A percentile compares a stretch with the other conserved stretches of the same genome.
phyloP scores from a whole-genome alignment of 92 coral and sea anemone genomes.

The Epizoanthus rinbou region DNA sequence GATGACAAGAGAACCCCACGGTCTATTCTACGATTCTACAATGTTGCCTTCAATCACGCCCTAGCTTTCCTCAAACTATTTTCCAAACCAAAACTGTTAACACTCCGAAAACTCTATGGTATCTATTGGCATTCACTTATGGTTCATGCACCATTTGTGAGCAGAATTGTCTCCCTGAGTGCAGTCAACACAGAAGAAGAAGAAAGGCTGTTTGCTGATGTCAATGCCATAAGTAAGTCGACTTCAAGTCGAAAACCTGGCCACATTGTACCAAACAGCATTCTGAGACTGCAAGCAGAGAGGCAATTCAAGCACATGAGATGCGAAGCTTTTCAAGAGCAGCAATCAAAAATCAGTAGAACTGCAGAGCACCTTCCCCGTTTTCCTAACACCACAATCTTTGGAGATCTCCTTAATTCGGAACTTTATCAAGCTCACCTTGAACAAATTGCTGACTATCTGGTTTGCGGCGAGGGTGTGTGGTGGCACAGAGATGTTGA shows the following conservation, averaged over 20 bases:
- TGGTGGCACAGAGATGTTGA: conserved; percentile 43
- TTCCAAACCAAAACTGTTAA: too few species aligned
- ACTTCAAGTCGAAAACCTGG: conserved; percentile 39
- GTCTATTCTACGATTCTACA: too few species aligned
- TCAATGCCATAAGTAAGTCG: conserved; percentile 30
- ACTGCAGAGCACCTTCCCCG: conserved; percentile 34
- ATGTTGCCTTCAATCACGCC: too few species aligned
- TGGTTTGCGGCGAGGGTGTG: conserved; percentile 38
- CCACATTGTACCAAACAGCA: conserved; percentile 33
- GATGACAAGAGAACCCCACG: too few species aligned
- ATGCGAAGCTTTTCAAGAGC: conserved; percentile 1
- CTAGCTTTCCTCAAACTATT: too few species aligned
- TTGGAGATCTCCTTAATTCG: conserved; percentile 3
- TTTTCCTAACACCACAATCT: conserved; percentile 38
- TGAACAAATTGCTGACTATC: conserved; percentile 38
- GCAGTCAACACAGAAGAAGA: conserved; percentile 36
- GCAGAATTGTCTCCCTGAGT: too few species aligned
- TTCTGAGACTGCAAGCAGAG: conserved; percentile 29
- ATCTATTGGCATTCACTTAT: too few species aligned
- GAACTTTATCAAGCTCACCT: conserved; percentile 50
- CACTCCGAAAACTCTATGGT: too few species aligned
- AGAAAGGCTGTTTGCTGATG: conserved; percentile 24
- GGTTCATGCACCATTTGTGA: too few species aligned
- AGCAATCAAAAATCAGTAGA: conserved; percentile 37
- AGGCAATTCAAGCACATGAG: conserved; percentile 14